Base-by-base conservation (phyloP, 2,113 vertebrate species). In the Erythrolamprus reginae region DNA sequence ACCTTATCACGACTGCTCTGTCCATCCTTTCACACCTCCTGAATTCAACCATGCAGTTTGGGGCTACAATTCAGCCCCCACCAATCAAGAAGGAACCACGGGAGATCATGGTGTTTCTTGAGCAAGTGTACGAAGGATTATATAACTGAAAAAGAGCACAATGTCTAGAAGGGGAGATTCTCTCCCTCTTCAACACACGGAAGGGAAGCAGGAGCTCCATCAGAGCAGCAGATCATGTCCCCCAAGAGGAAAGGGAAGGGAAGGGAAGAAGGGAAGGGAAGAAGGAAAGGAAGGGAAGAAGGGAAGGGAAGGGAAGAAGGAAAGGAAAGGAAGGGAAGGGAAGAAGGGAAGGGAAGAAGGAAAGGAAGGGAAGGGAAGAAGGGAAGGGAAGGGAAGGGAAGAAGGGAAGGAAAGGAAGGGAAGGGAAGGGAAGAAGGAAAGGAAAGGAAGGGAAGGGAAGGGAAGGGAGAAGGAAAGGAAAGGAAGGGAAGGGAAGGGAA, bases 281-380 rank as follows among this genome's bases (percentile, higher is more conserved):
- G 38, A 7, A n/a, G n/a, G n/a, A n/a, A n/a, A n/a, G n/a, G n/a
- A n/a, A n/a, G n/a, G n/a, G n/a, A n/a, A 12, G 0, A 84, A 84
- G 3, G 13, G 82, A 45, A 10, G 21, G n/a, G 0, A 0, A 33
- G 3, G 0, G 0, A 33, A 17, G 28, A 0, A 1, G 0, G 23
- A 13, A 26, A 0, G 17, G 21, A 15, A 21, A 1, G 3, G 23
- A 86, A 6, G 26, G 5, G 26, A 50, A 26, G 2, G n/a, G 50
- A 48, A 47, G 48, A 19, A 12, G n/a, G n/a, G n/a, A n/a, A n/a
- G n/a, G n/a, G n/a, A n/a, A n/a, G n/a, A n/a, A n/a, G n/a, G n/a
- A n/a, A n/a, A n/a, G n/a, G n/a, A n/a, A n/a, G n/a, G n/a, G 0
- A 0, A 33, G 3, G 0, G 0, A 33, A 17, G 28, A 52, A 26